A percentile compares a stretch with the other conserved stretches of the same genome.
These are phyloP conservation scores for Numenius phaeopus DNA, from an alignment of 2,797 vertebrate species.

Conservation along the genomic window DNA sequence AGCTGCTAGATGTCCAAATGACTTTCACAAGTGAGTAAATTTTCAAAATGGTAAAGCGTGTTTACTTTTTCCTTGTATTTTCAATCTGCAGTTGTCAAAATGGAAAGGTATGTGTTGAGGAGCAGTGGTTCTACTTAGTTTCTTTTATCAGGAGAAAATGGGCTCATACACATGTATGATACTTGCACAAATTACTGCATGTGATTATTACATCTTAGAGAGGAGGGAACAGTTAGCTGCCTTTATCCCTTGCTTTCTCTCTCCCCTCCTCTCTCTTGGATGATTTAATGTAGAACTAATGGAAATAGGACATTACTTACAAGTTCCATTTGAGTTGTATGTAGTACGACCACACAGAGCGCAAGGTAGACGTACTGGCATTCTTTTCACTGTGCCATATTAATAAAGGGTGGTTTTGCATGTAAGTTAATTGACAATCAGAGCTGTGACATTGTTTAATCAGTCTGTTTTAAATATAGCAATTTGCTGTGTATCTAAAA, in stretches of 20 bases:
- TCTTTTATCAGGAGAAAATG: background rate
- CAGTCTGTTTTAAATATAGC: background rate
- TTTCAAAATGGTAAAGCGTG: background rate
- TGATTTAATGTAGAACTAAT: background rate
- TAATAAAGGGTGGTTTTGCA: background rate
- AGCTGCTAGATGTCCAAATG: background rate
- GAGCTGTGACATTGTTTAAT: background rate
- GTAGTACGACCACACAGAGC: background rate
- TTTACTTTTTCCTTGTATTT: background rate
- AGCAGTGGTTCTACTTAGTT: background rate
- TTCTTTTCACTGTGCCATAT: background rate
- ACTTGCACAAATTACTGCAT: background rate
- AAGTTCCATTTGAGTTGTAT: background rate
- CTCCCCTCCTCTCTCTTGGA: background rate
- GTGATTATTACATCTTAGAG: background rate
- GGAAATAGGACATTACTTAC: background rate
- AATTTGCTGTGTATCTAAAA: background rate
- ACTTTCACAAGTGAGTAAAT: background rate
- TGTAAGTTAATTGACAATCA: background rate
- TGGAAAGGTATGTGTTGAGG: background rate
- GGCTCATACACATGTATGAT: background rate
- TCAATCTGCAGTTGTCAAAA: background rate
- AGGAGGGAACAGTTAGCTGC: background rate
- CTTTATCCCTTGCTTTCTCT: background rate
- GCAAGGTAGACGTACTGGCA: background rate